Evolutionary conservation across 2,888 invertebrate genomes (phyloP).

Genomic region (Eupeodes luniger): DNA sequence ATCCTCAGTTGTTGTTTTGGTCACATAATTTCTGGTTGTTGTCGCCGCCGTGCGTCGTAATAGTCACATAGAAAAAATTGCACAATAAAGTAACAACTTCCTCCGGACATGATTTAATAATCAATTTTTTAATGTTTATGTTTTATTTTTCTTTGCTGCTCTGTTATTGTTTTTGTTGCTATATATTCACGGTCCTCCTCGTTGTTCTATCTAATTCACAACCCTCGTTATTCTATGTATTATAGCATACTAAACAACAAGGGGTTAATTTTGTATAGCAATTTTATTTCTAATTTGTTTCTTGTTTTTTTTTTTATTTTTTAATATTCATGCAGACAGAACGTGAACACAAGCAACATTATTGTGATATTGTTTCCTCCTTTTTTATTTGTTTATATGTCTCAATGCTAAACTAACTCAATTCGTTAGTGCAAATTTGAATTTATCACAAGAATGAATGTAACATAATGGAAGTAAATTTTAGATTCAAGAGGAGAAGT

Average conservation of each 20-base stretch:
- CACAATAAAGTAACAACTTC: conserved; percentile 45
- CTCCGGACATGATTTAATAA: conserved; percentile 63
- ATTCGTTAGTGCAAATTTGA: conserved; percentile 3
- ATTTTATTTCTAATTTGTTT: conserved; percentile 1
- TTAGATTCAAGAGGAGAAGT: neutral
- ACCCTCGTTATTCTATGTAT: neutral
- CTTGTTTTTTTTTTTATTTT: neutral
- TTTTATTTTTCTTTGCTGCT: neutral
- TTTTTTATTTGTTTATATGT: conserved; percentile 17
- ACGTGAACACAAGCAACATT: conserved; percentile 15
- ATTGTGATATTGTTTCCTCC: too few relatives aligned
- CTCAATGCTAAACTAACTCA: conserved; percentile 10
- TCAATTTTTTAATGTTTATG: conserved; percentile 30
- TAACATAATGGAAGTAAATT: conserved; percentile 3
- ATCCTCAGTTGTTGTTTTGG: neutral
- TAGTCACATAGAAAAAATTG: neutral
- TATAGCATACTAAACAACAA: neutral
- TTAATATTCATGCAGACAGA: conserved; percentile 58
- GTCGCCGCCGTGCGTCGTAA: too few relatives aligned
- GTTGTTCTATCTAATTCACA: conserved; percentile 29
- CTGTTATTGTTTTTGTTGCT: neutral
- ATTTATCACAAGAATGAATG: conserved; percentile 9
- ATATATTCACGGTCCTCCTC: neutral
- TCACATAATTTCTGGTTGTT: neutral
- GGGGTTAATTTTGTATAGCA: conserved; percentile 13